These are phyloP conservation scores for Acanthisitta chloris DNA, from an alignment of 2,113 vertebrate genomes.

Conservation along the genomic window DNA sequence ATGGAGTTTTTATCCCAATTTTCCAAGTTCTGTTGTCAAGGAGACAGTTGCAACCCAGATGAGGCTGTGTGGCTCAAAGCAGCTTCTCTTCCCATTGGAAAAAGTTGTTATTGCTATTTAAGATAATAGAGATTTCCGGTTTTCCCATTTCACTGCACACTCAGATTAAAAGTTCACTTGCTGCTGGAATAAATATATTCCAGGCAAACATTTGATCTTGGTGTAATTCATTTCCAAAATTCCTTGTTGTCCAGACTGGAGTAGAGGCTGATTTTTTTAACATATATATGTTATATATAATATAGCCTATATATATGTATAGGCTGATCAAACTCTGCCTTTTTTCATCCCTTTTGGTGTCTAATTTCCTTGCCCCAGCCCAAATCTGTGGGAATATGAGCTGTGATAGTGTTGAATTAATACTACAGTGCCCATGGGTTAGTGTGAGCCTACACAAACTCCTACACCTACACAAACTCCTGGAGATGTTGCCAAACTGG, in stretches of 20 bases:
- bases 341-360: background rate
- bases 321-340: background rate
- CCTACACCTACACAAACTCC: background rate
- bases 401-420: background rate
- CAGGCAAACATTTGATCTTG: background rate
- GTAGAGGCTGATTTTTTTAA: background rate
- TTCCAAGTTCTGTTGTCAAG: background rate
- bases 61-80: background rate
- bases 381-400: rapidly evolving
- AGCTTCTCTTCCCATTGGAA: background rate
- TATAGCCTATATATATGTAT: too few species aligned
- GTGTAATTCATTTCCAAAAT: background rate
- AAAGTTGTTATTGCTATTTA: background rate
- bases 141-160: background rate
- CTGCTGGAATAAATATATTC: background rate
- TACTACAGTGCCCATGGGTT: too few species aligned
- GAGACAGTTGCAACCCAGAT: background rate
- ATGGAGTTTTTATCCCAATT: background rate
- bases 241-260: background rate
- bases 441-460: background rate
- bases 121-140: background rate
- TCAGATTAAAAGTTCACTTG: background rate
- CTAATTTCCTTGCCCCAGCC: too few species aligned
- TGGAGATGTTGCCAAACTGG: background rate
- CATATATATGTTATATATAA: too few species aligned